A percentile compares a stretch with the other conserved stretches of the same genome.
Conservation (phyloP, 1,140 invertebrate genomes). For the Drosophila lowei region DNA sequence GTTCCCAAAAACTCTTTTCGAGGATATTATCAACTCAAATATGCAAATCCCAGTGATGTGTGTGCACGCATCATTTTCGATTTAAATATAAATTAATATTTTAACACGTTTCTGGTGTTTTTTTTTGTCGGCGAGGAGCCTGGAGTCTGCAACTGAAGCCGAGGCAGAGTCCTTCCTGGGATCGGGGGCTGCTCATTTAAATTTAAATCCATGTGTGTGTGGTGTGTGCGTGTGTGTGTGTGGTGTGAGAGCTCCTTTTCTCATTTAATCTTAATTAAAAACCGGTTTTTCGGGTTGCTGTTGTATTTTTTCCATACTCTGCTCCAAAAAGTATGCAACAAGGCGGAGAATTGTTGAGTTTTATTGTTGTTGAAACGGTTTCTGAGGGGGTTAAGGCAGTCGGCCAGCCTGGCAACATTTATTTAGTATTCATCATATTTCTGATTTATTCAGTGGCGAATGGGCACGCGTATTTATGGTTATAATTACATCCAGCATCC, state of each 20-base stretch:
- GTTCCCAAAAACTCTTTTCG: constrained; percentile 12
- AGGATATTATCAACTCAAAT: constrained; percentile 33
- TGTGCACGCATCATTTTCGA: constrained; percentile 57
- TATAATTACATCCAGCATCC: constrained; percentile 59
- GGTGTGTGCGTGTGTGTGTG: constrained; percentile 3
- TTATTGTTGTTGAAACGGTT: constrained; percentile 53
- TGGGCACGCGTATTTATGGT: constrained; percentile 76
- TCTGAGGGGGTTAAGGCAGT: constrained; percentile 27
- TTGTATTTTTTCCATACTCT: constrained; percentile 23
- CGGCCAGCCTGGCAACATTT: constrained; percentile 54
- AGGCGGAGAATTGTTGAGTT: constrained; percentile 42
- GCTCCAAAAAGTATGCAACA: constrained; percentile 51
- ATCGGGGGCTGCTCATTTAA: constrained; percentile 59
- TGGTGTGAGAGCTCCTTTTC: constrained; percentile 48
- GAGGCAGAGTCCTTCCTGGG: constrained; percentile 24
- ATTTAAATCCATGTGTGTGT: constrained; percentile 72
- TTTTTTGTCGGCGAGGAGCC: constrained; percentile 36
- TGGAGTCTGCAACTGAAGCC: constrained; percentile 38
- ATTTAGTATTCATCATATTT: constrained; percentile 81
- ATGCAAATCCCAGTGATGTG: constrained; percentile 46
- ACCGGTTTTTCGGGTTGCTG: constrained; percentile 73
- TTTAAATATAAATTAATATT: constrained; percentile 78
- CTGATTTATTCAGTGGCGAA: constrained; percentile 79
- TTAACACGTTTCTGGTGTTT: constrained; percentile 60
- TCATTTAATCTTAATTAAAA: constrained; percentile 82